phyloP scores from a whole-genome alignment of 2,797 vertebrate species.

The Hipposideros larvatus region DNA sequence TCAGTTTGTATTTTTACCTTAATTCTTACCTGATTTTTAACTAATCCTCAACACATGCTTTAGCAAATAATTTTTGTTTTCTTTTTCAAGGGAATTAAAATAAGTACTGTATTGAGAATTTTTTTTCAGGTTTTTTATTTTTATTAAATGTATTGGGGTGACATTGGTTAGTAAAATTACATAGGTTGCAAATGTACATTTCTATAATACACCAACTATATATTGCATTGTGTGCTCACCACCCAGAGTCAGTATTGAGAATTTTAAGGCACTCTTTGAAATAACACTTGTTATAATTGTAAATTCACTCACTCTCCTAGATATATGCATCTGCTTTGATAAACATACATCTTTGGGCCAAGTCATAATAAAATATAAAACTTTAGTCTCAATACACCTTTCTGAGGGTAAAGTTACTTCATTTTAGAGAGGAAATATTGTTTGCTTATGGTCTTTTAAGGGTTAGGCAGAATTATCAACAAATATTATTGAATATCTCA shows the following conservation, averaged over 20 bases:
- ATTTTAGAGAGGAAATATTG: constrained; percentile 36
- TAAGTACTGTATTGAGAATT: neutral
- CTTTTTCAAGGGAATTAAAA: neutral
- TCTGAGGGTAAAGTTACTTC: neutral
- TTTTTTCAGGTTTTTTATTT: no score
- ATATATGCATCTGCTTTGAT: neutral
- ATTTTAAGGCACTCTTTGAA: constrained; percentile 12
- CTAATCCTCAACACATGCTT: neutral
- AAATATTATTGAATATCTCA: neutral
- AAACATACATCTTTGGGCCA: neutral
- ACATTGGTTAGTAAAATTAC: no score
- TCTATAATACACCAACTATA: no score
- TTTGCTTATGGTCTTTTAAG: neutral
- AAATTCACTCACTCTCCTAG: neutral
- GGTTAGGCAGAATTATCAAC: neutral
- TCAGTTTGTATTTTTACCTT: neutral
- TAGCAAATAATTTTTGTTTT: constrained; percentile 25
- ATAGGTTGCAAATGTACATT: no score
- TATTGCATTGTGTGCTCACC: no score
- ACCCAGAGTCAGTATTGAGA: neutral
- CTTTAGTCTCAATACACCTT: neutral
- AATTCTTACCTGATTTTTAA: constrained; percentile 30
- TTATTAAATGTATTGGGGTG: no score
- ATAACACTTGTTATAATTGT: neutral
- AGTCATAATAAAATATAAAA: constrained; percentile 43